A percentile compares a stretch with the other conserved stretches of the same genome.
phyloP scores from a whole-genome alignment of 2,888 invertebrate genomes.

The Tachina lurida region DNA sequence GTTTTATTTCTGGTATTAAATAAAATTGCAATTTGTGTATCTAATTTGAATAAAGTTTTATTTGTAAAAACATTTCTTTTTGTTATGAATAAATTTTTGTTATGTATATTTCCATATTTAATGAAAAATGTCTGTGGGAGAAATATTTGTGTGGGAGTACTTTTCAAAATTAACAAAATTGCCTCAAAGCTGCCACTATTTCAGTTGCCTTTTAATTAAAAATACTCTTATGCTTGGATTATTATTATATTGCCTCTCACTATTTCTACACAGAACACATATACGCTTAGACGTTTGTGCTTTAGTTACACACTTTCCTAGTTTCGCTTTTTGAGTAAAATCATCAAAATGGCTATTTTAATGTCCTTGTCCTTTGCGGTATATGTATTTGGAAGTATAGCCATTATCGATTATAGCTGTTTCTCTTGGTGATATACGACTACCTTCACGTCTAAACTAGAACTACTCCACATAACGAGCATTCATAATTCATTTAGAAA shows the following conservation, averaged over 20 bases:
- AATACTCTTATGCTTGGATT: conserved; percentile 14
- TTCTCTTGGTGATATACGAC: too few relatives aligned
- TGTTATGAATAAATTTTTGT: too few relatives aligned
- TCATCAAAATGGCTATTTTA: not conserved
- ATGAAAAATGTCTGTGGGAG: not conserved
- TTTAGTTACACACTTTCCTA: not conserved
- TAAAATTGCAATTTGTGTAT: too few relatives aligned
- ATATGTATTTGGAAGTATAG: too few relatives aligned
- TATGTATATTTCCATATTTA: not conserved
- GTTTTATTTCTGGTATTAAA: too few relatives aligned
- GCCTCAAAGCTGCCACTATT: conserved; percentile 23
- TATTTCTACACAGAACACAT: not conserved
- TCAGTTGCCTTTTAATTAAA: conserved; percentile 49
- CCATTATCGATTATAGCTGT: too few relatives aligned
- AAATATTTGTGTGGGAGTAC: not conserved
- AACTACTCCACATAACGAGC: too few relatives aligned
- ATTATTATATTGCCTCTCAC: conserved; percentile 1
- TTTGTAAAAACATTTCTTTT: too few relatives aligned
- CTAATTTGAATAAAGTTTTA: too few relatives aligned
- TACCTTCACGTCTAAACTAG: too few relatives aligned
- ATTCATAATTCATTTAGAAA: too few relatives aligned
- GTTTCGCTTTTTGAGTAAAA: not conserved
- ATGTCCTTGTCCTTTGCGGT: too few relatives aligned
- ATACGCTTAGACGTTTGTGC: not conserved
- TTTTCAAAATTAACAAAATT: not conserved